Percentiles rank a stretch among this genome's conserved stretches.
Evolutionary conservation across 2,888 invertebrate species (phyloP).

Genomic region (Trichopoda pennipes): DNA sequence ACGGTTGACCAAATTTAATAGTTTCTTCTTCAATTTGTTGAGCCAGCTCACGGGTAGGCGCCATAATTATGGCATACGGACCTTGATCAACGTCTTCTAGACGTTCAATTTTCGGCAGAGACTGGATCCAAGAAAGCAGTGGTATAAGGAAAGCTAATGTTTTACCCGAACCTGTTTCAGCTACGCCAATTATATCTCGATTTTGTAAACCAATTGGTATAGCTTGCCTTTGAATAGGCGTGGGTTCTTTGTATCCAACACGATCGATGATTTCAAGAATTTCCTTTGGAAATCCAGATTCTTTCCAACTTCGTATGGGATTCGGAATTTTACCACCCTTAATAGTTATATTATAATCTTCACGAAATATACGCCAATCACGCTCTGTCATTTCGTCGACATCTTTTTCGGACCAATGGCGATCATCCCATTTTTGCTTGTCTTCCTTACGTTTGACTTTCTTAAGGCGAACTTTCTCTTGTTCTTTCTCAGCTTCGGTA

Average conservation of each 20-base stretch:
- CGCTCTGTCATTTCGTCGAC: slow-evolving; percentile 98
- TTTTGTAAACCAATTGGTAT: slow-evolving; percentile 98
- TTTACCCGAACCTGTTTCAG: slow-evolving; percentile 99
- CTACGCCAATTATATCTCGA: slow-evolving; percentile 98
- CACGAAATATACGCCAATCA: slow-evolving; percentile 99
- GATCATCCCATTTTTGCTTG: slow-evolving; percentile 99
- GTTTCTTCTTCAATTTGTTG: slow-evolving; percentile 99
- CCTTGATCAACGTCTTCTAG: slow-evolving; percentile 96
- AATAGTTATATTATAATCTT: slow-evolving; percentile 99
- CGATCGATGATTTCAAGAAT: slow-evolving; percentile 95
- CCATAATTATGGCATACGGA: slow-evolving; percentile 99
- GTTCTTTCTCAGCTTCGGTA: slow-evolving; percentile 97
- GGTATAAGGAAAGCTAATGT: slow-evolving; percentile 99
- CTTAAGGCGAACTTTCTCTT: slow-evolving; percentile 95
- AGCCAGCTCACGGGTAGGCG: slow-evolving; percentile 99
- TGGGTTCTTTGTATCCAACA: slow-evolving; percentile 98
- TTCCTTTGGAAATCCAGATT: slow-evolving; percentile 93
- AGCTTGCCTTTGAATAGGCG: slow-evolving; percentile 99
- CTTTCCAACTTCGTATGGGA: slow-evolving; percentile 97
- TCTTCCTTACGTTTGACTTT: slow-evolving; percentile 97
- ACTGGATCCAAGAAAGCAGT: slow-evolving; percentile 97
- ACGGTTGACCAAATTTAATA: slow-evolving; percentile 95
- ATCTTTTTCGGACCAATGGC: slow-evolving; percentile 99
- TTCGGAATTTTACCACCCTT: slow-evolving; percentile 98
- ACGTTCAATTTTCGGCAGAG: slow-evolving; percentile 96